Base-by-base conservation (phyloP, 2,888 invertebrate species). In the Dastarcus helophoroides region DNA sequence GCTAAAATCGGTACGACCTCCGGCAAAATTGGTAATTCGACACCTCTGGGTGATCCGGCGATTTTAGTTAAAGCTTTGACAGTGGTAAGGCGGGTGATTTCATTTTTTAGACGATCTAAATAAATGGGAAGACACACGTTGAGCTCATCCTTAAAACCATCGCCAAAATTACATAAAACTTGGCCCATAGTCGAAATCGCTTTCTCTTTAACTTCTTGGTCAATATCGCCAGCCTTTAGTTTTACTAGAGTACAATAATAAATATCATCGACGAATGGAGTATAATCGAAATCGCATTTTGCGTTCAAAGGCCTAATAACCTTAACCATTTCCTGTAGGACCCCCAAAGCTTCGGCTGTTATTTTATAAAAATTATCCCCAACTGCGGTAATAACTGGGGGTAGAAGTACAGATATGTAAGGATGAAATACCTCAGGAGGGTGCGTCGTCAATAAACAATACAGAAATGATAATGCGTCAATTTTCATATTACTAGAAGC, bases 331-430 rank as follows among this genome's bases (percentile, higher is more conserved):
- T 91, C 88, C 58, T 95, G 94, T 38, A 94, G 68, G 10, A 95
- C 94, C 13, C 88, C 65, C 31, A 97, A 66, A 2, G 95, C 95
- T 60, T 97, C 97, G 0, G 95, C 94, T 2, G 93, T 90, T 47
- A 98, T 95, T 68, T 98, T 98, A 67, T 98, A 98, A 67, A 98
- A 98, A 24, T 82, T 80, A 68, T 98, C 98, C 30, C 82, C 80
- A 13, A 97, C 93, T 19, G 91, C 84, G 35, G 78, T 70, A 26
- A 93, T 79, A 26, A 97, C 80, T 3, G 91, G 80, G 6, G 88
- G 86, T 38, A 88, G 71, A 22, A 93, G 62, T 14, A 78, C 72
- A 2, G 71, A 67, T 57, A 88, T 81, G 58, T 88, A 83, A 3
- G 76, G 71, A 46, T 86, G 81, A 62, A 94, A 89, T 2, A 78